Evolutionary conservation across 1,140 invertebrate genomes (phyloP), one percentile per base, ranked within the genome.

Genomic region (Andricus grossulariae): DNA sequence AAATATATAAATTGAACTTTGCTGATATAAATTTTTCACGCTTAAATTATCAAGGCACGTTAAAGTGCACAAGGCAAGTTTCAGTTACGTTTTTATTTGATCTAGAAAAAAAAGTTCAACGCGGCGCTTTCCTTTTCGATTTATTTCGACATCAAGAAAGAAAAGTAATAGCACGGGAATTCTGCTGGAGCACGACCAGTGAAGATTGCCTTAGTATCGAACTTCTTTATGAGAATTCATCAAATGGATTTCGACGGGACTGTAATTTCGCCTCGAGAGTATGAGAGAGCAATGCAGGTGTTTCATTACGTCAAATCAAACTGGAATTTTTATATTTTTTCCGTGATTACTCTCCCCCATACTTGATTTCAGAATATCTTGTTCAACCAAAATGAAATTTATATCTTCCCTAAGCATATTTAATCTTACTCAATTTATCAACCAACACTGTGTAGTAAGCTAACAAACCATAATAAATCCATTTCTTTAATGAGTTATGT

Each of bases 191-290:
- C 52, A 54, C 32, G 25, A 66, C 60, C 60, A 39, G 60, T 32
- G 25, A 66, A 66, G 60, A 66, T 66, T 66, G 60, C 60, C 60
- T 45, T 39, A 66, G 60, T 66, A 66, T 66, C 13, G 60, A 66
- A 66, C 60, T 66, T 66, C 60, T 66, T 66, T 66, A 66, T 66
- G 60, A 66, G 60, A 66, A 66, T 66, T 66, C 60, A 66, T 66
- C 60, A 66, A 66, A 66, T 66, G 60, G 60, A 66, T 66, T 66
- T 66, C 60, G 60, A 66, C 60, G 60, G 39, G 25, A 66, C 60
- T 66, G 60, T 54, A 54, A 54, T 54, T 54, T 54, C 52, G 52
- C n/a, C 52, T 54, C 4, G 52, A 54, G 52, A 54, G 52, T 54
- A n/a, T 54, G 16, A 54, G 16, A 54, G n/a, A 54, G 52, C 16